Evolutionary conservation across 2,797 vertebrate genomes (phyloP).

Genomic region (Eulemur rubriventer): DNA sequence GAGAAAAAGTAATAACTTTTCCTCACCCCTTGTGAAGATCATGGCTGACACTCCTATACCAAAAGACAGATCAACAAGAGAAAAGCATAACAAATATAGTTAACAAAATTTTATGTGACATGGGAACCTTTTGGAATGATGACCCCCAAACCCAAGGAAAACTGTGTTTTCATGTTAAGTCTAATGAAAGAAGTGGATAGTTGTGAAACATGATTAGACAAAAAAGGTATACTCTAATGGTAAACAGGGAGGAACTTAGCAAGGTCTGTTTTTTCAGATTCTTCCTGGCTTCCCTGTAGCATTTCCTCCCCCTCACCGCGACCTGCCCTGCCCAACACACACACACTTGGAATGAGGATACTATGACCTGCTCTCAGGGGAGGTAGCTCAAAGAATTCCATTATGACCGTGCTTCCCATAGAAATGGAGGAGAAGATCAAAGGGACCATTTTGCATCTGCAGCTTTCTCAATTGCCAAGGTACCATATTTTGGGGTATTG

Average conservation of each 20-base stretch:
- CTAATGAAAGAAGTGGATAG: background rate
- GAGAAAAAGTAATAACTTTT: background rate
- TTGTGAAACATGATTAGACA: background rate
- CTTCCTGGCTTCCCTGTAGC: background rate
- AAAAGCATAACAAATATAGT: too few species aligned
- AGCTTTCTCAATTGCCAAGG: background rate
- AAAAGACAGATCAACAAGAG: too few species aligned
- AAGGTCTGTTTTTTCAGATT: background rate
- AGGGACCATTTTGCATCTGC: background rate
- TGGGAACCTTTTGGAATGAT: background rate
- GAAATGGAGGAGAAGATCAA: background rate
- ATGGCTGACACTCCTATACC: too few species aligned
- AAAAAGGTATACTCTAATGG: background rate
- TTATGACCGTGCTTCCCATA: background rate
- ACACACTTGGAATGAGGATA: background rate
- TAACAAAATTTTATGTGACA: background rate
- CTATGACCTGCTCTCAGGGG: background rate
- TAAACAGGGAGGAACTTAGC: background rate
- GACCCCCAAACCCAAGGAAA: background rate
- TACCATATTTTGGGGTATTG: background rate
- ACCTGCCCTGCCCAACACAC: too few species aligned
- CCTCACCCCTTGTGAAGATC: too few species aligned
- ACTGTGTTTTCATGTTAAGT: background rate
- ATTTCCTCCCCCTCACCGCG: background rate
- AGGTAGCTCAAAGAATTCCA: background rate